A percentile compares a stretch with the other conserved stretches of the same genome.
phyloP scores from a whole-genome alignment of 2,888 invertebrate species.

The Dicranocentrus wangi region DNA sequence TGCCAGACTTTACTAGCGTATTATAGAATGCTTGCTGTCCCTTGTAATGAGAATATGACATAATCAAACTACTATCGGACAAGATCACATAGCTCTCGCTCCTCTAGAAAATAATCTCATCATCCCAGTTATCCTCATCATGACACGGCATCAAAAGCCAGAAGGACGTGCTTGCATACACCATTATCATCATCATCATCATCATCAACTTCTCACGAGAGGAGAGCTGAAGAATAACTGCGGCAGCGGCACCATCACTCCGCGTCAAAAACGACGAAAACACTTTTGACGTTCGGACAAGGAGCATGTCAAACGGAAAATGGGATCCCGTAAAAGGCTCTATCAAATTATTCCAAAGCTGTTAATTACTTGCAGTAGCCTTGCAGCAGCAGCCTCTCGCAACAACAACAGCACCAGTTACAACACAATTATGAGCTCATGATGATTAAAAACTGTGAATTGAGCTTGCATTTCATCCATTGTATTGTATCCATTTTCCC shows the following conservation, averaged over 20 bases:
- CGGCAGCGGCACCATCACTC: background rate
- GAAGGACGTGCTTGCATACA: background rate
- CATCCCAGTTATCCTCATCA: background rate
- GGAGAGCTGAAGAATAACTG: background rate
- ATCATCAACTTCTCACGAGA: background rate
- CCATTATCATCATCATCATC: background rate
- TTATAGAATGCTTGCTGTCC: background rate
- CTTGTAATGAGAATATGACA: constrained; percentile 13
- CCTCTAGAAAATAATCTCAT: background rate
- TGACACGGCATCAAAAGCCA: background rate
- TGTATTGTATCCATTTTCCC: too few relatives aligned
- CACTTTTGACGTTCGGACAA: background rate
- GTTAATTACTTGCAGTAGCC: constrained; percentile 40
- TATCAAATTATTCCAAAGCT: constrained; percentile 10
- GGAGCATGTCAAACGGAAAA: background rate
- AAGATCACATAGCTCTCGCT: background rate
- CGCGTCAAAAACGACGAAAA: background rate
- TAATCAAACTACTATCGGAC: constrained; percentile 21
- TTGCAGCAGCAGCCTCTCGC: too few relatives aligned
- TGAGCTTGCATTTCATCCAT: background rate
- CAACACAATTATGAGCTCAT: background rate
- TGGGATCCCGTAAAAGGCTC: constrained; percentile 8
- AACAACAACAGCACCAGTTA: too few relatives aligned
- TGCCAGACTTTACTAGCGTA: background rate
- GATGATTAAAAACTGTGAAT: background rate